These are phyloP conservation scores for Dryobates pubescens DNA, from an alignment of 2,797 vertebrate species.

Conservation along the genomic window DNA sequence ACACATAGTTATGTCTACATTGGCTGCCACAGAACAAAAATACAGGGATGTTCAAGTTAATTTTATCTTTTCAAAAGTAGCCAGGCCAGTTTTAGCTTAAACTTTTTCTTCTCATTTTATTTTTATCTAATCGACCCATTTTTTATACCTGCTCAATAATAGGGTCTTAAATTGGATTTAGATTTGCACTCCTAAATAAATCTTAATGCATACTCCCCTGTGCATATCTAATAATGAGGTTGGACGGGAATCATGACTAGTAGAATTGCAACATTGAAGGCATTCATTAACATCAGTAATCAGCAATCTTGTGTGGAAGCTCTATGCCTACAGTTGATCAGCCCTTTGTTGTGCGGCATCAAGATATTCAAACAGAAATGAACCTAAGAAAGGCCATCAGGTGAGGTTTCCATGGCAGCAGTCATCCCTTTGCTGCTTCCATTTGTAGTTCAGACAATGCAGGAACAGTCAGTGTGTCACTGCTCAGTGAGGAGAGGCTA, in stretches of 20 bases:
- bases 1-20: background rate
- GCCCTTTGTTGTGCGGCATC: conserved; percentile 11
- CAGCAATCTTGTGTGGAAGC: conserved; percentile 58
- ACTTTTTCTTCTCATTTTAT: conserved; percentile 13
- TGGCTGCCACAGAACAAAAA: background rate
- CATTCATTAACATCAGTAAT: conserved; percentile 71
- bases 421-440: conserved; percentile 52
- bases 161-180: conserved; percentile 52
- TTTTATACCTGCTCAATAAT: conserved; percentile 19
- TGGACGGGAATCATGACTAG: conserved; percentile 47
- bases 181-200: conserved; percentile 57
- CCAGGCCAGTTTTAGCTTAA: conserved; percentile 4
- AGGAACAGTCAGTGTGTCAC: conserved; percentile 23
- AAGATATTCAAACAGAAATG: conserved; percentile 41
- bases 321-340: conserved; percentile 37
- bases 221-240: conserved; percentile 71
- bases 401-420: conserved; percentile 79
- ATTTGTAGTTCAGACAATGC: conserved; percentile 35
- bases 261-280: conserved; percentile 50
- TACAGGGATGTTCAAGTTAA: background rate
- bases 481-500: conserved; percentile 37
- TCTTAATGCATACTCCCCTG: conserved; percentile 52
- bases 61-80: conserved; percentile 27
- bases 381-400: conserved; percentile 71
- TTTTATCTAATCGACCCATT: conserved; percentile 15